These are phyloP conservation scores for Monochamus alternatus DNA, from an alignment of 2,888 invertebrate genomes.

Conservation along the genomic window DNA sequence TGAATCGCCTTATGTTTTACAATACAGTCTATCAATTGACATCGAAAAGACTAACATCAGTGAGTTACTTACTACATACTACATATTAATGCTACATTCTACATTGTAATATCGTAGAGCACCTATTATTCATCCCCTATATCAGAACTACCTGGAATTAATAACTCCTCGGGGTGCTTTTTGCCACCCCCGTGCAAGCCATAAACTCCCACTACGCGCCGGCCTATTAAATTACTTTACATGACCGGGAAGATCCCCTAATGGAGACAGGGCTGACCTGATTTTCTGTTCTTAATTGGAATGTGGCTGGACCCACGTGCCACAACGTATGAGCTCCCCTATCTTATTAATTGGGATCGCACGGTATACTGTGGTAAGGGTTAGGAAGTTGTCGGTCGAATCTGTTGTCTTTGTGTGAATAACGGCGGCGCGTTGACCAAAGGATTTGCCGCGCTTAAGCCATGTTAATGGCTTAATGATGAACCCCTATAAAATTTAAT, in stretches of 20 bases:
- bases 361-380: background rate
- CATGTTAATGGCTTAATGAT: too few relatives aligned
- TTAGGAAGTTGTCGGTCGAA: slow-evolving; percentile 1
- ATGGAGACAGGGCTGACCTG: slow-evolving; percentile 18
- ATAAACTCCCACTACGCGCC: background rate
- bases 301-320: slow-evolving; percentile 8
- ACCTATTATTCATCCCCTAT: background rate
- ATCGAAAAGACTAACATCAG: too few relatives aligned
- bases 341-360: slow-evolving; percentile 27
- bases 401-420: slow-evolving; percentile 10
- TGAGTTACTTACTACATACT: too few relatives aligned
- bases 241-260: slow-evolving; percentile 8
- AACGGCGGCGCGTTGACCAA: background rate
- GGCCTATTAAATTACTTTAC: slow-evolving; percentile 4
- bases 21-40: too few relatives aligned
- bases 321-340: background rate
- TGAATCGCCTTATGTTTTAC: too few relatives aligned
- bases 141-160: background rate
- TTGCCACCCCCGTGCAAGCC: background rate
- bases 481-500: too few relatives aligned
- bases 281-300: slow-evolving; percentile 22
- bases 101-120: background rate
- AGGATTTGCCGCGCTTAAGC: too few relatives aligned
- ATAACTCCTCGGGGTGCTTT: background rate
- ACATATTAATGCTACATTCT: too few relatives aligned